phyloP scores from a whole-genome alignment of 1,140 invertebrate genomes.

The Bombus turneri region DNA sequence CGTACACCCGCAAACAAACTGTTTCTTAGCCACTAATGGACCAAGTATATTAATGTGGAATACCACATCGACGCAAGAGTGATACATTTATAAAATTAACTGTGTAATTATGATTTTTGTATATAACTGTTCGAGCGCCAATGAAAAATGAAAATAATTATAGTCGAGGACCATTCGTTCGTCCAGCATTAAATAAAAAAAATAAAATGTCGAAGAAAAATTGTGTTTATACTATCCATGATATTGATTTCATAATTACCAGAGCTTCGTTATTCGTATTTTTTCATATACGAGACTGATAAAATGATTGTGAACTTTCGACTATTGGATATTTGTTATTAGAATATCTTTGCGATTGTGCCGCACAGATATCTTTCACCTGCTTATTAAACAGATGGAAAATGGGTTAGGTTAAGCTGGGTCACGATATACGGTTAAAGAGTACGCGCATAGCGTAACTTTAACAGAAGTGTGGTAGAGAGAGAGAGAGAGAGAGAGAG shows the following conservation, averaged over 20 bases:
- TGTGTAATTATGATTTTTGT: neutral
- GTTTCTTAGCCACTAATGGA: constrained; percentile 86
- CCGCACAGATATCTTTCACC: neutral
- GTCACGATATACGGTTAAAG: constrained; percentile 22
- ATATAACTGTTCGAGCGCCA: neutral
- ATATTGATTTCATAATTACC: neutral
- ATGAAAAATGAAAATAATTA: neutral
- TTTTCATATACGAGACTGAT: neutral
- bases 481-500: no score
- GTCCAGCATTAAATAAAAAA: neutral
- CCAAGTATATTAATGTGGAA: constrained; percentile 87
- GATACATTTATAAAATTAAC: constrained; percentile 2
- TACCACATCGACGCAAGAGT: constrained; percentile 39
- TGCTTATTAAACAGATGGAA: constrained; percentile 15
- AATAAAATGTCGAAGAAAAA: neutral
- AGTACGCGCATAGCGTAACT: constrained; percentile 21
- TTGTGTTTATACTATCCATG: neutral
- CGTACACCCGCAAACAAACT: constrained; percentile 88
- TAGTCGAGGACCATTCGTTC: neutral
- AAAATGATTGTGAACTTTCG: neutral
- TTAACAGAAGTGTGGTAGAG: no score
- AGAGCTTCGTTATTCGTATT: neutral
- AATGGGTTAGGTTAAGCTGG: constrained; percentile 27
- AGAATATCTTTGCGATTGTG: neutral
- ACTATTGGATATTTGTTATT: neutral